Evolutionary conservation across 1,140 invertebrate genomes (phyloP).

Genomic region (Diorhabda carinulata): DNA sequence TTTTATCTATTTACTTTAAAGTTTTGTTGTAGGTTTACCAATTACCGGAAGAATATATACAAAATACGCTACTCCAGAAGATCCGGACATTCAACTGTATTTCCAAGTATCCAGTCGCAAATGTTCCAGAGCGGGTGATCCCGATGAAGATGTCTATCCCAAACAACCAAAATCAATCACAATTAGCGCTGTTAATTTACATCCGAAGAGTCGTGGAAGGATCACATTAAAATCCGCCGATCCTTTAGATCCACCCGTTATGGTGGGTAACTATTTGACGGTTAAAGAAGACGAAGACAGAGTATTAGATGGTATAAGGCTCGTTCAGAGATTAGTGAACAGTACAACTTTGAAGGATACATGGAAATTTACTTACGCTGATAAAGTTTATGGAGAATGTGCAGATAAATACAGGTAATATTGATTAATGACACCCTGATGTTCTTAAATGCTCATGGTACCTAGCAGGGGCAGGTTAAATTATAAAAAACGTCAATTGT

Average conservation of each 20-base stretch:
- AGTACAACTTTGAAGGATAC: slow-evolving; percentile 26
- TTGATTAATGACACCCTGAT: neutral
- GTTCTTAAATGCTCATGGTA: too few species aligned
- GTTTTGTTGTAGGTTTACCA: neutral
- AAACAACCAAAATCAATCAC: slow-evolving; percentile 22
- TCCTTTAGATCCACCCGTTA: slow-evolving; percentile 53
- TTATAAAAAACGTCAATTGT: too few species aligned
- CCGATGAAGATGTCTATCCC: slow-evolving; percentile 44
- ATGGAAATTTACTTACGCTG: slow-evolving; percentile 56
- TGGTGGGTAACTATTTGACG: slow-evolving; percentile 54
- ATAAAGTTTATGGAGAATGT: slow-evolving; percentile 19
- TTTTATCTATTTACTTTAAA: neutral
- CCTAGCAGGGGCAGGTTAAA: too few species aligned
- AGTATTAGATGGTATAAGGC: slow-evolving; percentile 43
- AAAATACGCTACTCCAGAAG: slow-evolving; percentile 47
- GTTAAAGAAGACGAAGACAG: slow-evolving; percentile 41
- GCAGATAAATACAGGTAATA: slow-evolving; percentile 5
- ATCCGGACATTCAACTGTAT: slow-evolving; percentile 62
- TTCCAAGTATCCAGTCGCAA: slow-evolving; percentile 60
- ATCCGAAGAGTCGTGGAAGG: slow-evolving; percentile 23
- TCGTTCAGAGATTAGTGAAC: slow-evolving; percentile 28
- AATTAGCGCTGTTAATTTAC: slow-evolving; percentile 18
- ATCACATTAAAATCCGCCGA: slow-evolving; percentile 44
- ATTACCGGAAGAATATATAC: slow-evolving; percentile 54
- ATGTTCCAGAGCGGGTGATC: slow-evolving; percentile 53